phyloP scores from a whole-genome alignment of 2,113 vertebrate species.

The Cathartes aura region DNA sequence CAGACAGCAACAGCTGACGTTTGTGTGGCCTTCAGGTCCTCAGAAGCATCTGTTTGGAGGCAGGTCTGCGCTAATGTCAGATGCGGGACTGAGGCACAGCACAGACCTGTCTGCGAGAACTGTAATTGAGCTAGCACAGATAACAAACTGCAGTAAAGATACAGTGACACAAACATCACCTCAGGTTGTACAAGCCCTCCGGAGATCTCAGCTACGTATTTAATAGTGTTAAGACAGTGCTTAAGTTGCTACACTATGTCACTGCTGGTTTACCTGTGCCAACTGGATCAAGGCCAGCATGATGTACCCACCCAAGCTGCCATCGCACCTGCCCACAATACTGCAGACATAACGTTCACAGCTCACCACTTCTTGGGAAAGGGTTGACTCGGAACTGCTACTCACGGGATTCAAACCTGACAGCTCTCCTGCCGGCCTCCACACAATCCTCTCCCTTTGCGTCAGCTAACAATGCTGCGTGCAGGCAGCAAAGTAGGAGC shows the following conservation, averaged over 20 bases:
- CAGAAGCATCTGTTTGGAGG: conserved; percentile 4
- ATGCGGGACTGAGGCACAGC: neutral
- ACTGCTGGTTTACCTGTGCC: conserved; percentile 47
- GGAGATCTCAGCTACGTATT: conserved; percentile 2
- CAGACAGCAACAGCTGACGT: neutral
- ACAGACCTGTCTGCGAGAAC: neutral
- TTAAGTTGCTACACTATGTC: conserved; percentile 6
- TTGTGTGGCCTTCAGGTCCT: neutral
- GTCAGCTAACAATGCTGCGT: neutral
- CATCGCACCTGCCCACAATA: conserved; percentile 7
- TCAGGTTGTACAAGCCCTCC: neutral
- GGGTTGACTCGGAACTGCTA: neutral
- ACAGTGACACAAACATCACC: neutral
- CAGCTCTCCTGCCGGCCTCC: neutral
- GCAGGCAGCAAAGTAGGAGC: neutral
- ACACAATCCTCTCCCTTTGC: neutral
- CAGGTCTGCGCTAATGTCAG: neutral
- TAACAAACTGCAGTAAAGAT: neutral
- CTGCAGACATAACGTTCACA: neutral
- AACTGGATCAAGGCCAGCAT: conserved; percentile 31
- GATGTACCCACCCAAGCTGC: conserved; percentile 12
- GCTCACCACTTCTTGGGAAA: neutral
- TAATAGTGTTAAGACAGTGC: conserved; percentile 31
- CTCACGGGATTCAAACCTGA: neutral
- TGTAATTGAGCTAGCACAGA: neutral